A percentile compares a stretch with the other conserved stretches of the same genome.
These are phyloP conservation scores for Tipula unca DNA, from an alignment of 2,888 invertebrate genomes.

Conservation along the genomic window DNA sequence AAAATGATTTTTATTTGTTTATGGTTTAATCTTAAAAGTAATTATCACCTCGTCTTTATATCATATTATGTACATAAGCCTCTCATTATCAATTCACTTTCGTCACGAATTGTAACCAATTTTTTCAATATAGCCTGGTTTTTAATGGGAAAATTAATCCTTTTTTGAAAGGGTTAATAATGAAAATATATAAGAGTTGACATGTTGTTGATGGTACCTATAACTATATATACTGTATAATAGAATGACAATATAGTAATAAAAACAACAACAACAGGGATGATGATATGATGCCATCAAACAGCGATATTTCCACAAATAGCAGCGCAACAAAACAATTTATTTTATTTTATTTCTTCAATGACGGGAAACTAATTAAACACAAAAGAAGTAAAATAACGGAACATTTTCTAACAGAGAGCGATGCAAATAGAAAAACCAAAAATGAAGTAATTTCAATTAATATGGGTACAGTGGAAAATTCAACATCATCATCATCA, in stretches of 20 bases:
- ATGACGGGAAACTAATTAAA: conserved; percentile 14
- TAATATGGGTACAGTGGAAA: background rate
- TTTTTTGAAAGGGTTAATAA: background rate
- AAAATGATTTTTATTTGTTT: background rate
- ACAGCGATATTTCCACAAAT: background rate
- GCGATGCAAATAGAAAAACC: background rate
- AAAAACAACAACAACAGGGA: background rate
- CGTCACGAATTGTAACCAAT: background rate
- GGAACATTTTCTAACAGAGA: background rate
- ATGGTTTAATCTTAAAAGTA: background rate
- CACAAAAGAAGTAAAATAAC: background rate
- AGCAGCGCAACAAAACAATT: background rate
- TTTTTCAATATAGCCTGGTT: background rate
- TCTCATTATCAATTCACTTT: background rate
- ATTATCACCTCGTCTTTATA: background rate
- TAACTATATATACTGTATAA: background rate
- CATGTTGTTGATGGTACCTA: background rate
- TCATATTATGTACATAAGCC: background rate
- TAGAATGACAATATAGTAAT: background rate
- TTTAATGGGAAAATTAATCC: background rate
- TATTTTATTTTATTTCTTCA: background rate
- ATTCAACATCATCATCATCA: background rate
- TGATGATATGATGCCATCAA: background rate
- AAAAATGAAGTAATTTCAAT: background rate
- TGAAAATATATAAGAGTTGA: background rate